Conservation (phyloP, 2,113 vertebrate species). For the Bufo bufo region DNA sequence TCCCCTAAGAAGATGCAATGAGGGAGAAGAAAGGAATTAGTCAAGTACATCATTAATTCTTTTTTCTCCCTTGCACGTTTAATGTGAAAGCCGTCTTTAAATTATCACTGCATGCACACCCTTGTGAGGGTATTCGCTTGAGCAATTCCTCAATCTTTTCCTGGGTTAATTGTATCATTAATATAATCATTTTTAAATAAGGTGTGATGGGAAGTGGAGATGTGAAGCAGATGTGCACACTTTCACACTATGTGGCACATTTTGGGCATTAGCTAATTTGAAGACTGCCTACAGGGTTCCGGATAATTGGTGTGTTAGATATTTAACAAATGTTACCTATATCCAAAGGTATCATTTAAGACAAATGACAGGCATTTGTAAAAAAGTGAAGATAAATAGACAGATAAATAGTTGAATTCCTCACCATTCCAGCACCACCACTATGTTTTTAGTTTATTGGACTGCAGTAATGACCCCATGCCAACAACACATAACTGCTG, state of each 20-base stretch:
- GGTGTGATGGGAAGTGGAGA: conserved; percentile 37
- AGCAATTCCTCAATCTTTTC: conserved; percentile 31
- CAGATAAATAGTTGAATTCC: background rate
- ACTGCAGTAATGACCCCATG: too few species aligned
- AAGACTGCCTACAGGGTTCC: background rate
- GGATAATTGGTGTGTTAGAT: conserved; percentile 1
- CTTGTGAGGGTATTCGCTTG: conserved; percentile 37
- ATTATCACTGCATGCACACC: conserved; percentile 53
- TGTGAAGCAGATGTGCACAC: conserved; percentile 38
- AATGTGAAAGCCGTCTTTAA: conserved; percentile 47
- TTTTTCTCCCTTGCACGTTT: conserved; percentile 36
- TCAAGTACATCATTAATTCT: conserved; percentile 57
- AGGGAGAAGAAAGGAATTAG: conserved; percentile 52
- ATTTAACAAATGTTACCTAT: conserved; percentile 27
- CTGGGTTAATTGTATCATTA: conserved; percentile 50
- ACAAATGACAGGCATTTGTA: background rate
- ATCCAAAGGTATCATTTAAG: background rate
- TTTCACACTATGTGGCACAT: conserved; percentile 8
- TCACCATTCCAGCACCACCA: too few species aligned
- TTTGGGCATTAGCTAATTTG: conserved; percentile 21
- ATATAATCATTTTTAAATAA: conserved; percentile 54
- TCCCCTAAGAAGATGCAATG: conserved; percentile 38
- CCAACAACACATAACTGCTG: too few species aligned
- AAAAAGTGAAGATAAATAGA: background rate
- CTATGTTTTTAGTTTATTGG: too few species aligned